Conservation (phyloP, 2,797 vertebrate species). For the Babyrousa celebensis region DNA sequence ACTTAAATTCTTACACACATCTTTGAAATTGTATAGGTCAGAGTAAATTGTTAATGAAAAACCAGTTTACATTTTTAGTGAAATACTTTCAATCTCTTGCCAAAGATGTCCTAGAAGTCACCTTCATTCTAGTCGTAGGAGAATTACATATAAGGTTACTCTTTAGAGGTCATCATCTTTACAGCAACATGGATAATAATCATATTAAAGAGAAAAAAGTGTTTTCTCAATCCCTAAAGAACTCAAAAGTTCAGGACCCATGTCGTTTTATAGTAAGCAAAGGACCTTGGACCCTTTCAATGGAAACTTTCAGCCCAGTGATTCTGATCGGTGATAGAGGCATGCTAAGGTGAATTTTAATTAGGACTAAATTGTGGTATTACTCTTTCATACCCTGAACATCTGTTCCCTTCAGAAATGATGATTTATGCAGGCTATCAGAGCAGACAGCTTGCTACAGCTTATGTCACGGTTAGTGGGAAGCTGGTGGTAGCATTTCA, state of each 20-base stretch:
- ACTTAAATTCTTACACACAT: constrained; percentile 49
- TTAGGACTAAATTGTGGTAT: constrained; percentile 97
- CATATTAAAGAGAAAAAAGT: constrained; percentile 69
- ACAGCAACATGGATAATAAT: constrained; percentile 68
- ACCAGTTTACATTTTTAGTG: constrained; percentile 72
- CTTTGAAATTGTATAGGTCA: constrained; percentile 77
- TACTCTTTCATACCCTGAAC: constrained; percentile 95
- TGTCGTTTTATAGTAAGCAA: constrained; percentile 85
- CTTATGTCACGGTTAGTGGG: constrained; percentile 94
- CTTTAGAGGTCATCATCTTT: constrained; percentile 83
- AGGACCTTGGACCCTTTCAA: constrained; percentile 88
- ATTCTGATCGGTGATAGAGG: constrained; percentile 92
- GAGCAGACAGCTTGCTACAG: constrained; percentile 95
- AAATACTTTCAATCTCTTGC: constrained; percentile 46
- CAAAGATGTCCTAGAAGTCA: constrained; percentile 28
- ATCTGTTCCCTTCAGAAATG: constrained; percentile 96
- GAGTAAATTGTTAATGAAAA: constrained; percentile 74
- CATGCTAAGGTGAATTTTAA: constrained; percentile 96
- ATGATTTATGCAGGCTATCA: constrained; percentile 97
- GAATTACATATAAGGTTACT: constrained; percentile 64
- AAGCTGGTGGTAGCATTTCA: constrained; percentile 91
- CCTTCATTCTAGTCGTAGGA: constrained; percentile 3
- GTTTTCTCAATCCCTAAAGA: constrained; percentile 67
- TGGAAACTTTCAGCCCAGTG: constrained; percentile 86
- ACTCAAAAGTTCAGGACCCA: constrained; percentile 72